These are phyloP conservation scores for Orussus abietinus DNA, from an alignment of 1,140 invertebrate species.

Conservation along the genomic window DNA sequence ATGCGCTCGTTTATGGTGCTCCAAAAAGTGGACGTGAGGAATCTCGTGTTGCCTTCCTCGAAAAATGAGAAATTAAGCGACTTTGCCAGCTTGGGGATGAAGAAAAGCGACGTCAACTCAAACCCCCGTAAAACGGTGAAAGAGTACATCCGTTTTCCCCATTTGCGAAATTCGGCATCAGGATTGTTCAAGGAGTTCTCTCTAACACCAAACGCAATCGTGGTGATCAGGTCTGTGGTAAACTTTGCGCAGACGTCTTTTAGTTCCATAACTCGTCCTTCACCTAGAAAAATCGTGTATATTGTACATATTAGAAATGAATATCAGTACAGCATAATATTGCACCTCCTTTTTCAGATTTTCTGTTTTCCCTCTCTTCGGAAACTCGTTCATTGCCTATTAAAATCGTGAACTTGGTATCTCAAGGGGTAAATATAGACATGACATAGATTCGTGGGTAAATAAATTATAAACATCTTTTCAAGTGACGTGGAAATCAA, in stretches of 20 bases:
- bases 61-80: slow-evolving; percentile 27
- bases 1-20: slow-evolving; percentile 32
- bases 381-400: slow-evolving; percentile 20
- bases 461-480: too few relatives aligned
- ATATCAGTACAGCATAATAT: too few relatives aligned
- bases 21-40: slow-evolving; percentile 32
- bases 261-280: slow-evolving; percentile 36
- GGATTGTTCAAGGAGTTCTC: slow-evolving; percentile 45
- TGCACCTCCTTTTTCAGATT: slow-evolving; percentile 35
- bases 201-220: slow-evolving; percentile 49
- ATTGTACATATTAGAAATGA: too few relatives aligned
- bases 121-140: slow-evolving; percentile 45
- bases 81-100: slow-evolving; percentile 21
- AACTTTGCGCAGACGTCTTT: slow-evolving; percentile 44
- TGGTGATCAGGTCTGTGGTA: slow-evolving; percentile 52
- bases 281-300: too few relatives aligned
- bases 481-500: too few relatives aligned
- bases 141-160: slow-evolving; percentile 45
- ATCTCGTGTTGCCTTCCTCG: slow-evolving; percentile 19
- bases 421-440: too few relatives aligned
- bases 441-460: too few relatives aligned
- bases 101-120: slow-evolving; percentile 18
- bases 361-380: slow-evolving; percentile 44
- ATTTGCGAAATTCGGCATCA: slow-evolving; percentile 28
- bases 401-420: too few relatives aligned